Evolutionary conservation across 2,797 vertebrate species (phyloP).

Genomic region (Rhadinocentrus ornatus): DNA sequence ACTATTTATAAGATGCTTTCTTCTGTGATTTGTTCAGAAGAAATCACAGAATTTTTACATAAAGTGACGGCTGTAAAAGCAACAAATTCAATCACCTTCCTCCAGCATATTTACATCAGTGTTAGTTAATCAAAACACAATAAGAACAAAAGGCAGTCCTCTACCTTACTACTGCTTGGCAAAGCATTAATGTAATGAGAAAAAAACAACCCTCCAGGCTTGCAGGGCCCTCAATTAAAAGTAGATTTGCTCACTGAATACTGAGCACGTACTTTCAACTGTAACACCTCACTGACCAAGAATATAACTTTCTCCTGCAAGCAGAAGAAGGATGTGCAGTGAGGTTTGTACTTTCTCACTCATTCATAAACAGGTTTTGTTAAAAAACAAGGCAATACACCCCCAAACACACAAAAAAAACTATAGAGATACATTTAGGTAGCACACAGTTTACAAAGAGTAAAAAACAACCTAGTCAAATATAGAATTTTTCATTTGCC

Average conservation of each 20-base stretch:
- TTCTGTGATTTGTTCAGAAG: background rate
- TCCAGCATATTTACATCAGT: slow-evolving; percentile 29
- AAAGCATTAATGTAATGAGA: slow-evolving; percentile 9
- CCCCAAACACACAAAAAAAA: slow-evolving; percentile 29
- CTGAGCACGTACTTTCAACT: slow-evolving; percentile 10
- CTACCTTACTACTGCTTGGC: background rate
- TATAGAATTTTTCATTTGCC: slow-evolving; percentile 65
- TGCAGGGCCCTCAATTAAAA: slow-evolving; percentile 25
- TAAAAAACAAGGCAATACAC: slow-evolving; percentile 41
- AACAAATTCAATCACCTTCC: slow-evolving; percentile 15
- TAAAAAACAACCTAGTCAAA: slow-evolving; percentile 12
- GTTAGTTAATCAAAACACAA: slow-evolving; percentile 16
- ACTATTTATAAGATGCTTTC: background rate
- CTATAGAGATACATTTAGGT: slow-evolving; percentile 11
- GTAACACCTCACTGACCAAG: slow-evolving; percentile 50
- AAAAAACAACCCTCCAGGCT: slow-evolving; percentile 28
- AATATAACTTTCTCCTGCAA: slow-evolving; percentile 43
- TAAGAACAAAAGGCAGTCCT: slow-evolving; percentile 3
- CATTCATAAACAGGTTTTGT: slow-evolving; percentile 49
- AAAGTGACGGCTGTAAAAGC: slow-evolving; percentile 10
- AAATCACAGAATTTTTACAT: slow-evolving; percentile 18
- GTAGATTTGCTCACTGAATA: slow-evolving; percentile 31
- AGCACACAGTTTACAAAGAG: slow-evolving; percentile 27
- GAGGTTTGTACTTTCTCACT: slow-evolving; percentile 34
- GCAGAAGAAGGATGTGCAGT: slow-evolving; percentile 19